Evolutionary conservation across 2,888 invertebrate genomes (phyloP).

Genomic region (Dilophus febrilis): DNA sequence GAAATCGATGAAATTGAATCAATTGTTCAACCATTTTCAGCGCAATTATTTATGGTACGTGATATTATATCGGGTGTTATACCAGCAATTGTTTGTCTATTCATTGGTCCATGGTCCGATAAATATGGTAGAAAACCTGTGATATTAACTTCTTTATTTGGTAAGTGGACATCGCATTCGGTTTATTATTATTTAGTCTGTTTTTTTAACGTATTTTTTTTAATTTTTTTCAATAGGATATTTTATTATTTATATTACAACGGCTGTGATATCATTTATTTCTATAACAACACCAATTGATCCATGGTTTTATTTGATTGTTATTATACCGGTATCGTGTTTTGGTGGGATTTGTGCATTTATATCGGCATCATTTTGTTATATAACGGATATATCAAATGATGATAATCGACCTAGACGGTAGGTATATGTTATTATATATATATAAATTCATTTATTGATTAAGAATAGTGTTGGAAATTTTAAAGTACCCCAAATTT

Average conservation of each 20-base stretch:
- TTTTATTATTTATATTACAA: conserved; percentile 16
- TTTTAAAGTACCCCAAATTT: background rate
- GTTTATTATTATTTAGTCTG: background rate
- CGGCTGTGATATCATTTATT: conserved; percentile 17
- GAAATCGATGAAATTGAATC: conserved; percentile 31
- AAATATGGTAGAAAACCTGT: conserved; percentile 57
- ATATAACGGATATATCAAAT: conserved; percentile 46
- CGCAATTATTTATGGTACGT: conserved; percentile 42
- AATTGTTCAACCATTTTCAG: conserved; percentile 47
- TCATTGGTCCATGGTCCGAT: conserved; percentile 71
- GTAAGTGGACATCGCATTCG: conserved; percentile 21
- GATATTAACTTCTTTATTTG: no score
- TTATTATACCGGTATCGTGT: conserved; percentile 39
- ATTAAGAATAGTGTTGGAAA: background rate
- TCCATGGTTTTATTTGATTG: conserved; percentile 32
- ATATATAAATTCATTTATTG: background rate
- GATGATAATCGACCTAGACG: conserved; percentile 42
- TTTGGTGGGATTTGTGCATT: conserved; percentile 44
- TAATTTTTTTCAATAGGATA: conserved; percentile 17
- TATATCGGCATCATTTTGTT: conserved; percentile 44
- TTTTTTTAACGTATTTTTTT: background rate
- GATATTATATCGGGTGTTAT: conserved; percentile 45
- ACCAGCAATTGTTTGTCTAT: conserved; percentile 43
- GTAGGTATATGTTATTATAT: conserved; percentile 20
- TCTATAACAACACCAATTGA: conserved; percentile 17